Percentiles rank a stretch among this genome's conserved stretches.
Conservation (phyloP, 2,797 vertebrate species). For the Tenualosa ilisha region DNA sequence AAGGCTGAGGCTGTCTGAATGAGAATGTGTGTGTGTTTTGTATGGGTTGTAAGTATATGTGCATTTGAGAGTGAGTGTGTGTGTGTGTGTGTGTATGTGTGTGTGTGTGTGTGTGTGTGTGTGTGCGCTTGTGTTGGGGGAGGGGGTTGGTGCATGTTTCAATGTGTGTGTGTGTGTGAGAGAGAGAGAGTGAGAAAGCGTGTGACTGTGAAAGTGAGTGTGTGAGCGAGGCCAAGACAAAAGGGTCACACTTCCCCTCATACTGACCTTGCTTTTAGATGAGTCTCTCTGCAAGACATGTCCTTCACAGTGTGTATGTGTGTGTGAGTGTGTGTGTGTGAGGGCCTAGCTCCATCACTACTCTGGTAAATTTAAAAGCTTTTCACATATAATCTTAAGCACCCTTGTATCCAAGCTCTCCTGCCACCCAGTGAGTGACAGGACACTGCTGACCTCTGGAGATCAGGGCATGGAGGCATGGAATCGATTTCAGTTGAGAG, state of each 20-base stretch:
- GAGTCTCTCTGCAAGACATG: neutral
- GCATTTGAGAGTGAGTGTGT: no score
- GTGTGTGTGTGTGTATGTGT: neutral
- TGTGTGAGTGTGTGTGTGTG: no score
- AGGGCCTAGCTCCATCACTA: no score
- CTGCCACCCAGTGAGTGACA: neutral
- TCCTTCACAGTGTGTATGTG: neutral
- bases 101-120: neutral
- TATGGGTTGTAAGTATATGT: no score
- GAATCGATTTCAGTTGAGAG: no score
- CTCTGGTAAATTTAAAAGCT: no score
- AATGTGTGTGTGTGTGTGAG: no score
- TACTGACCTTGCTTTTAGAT: neutral
- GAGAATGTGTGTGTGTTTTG: neutral
- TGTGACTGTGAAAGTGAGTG: no score
- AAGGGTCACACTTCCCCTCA: neutral
- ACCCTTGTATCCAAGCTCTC: no score
- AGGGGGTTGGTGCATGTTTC: no score
- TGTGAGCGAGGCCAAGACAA: neutral
- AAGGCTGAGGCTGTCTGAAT: neutral
- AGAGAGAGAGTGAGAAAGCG: no score
- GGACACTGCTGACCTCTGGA: neutral
- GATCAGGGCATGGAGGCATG: neutral
- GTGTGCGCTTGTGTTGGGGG: neutral
- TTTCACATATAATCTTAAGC: no score